Evolutionary conservation across 2,113 vertebrate genomes (phyloP).

Genomic region (Sapayoa aenigma): DNA sequence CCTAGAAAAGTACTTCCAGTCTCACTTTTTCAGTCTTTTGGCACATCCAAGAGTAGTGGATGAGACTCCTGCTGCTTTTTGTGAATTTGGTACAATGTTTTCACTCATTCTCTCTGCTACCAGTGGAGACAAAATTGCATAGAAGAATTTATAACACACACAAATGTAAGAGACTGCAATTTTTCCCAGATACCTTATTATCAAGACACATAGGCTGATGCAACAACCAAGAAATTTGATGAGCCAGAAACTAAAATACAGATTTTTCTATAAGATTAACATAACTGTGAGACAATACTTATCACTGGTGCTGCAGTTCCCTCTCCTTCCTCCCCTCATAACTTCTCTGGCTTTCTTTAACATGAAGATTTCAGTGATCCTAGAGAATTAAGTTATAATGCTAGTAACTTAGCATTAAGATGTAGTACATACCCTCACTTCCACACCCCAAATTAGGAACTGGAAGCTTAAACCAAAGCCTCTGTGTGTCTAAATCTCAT

Average conservation of each 20-base stretch:
- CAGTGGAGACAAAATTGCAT: neutral
- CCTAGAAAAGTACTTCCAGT: neutral
- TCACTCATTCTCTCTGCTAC: neutral
- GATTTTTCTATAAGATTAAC: neutral
- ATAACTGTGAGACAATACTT: neutral
- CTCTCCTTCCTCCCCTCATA: neutral
- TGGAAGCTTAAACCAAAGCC: neutral
- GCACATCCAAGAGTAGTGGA: neutral
- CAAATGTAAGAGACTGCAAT: neutral
- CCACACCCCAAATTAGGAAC: neutral
- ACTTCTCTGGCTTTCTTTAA: neutral
- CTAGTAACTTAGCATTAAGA: neutral
- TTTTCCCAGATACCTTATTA: neutral
- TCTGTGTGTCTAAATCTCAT: neutral
- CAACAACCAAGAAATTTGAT: slow-evolving; percentile 15
- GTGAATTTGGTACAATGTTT: neutral
- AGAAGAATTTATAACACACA: neutral
- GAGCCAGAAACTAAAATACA: neutral
- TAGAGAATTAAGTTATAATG: neutral
- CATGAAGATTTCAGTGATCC: neutral
- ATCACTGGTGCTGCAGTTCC: neutral
- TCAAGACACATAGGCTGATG: neutral
- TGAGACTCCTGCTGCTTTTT: neutral
- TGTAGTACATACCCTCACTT: neutral
- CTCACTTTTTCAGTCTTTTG: neutral